Percentiles rank a stretch among this genome's conserved stretches.
phyloP scores from a whole-genome alignment of 2,113 vertebrate species.

The Rhabdornis inornatus region DNA sequence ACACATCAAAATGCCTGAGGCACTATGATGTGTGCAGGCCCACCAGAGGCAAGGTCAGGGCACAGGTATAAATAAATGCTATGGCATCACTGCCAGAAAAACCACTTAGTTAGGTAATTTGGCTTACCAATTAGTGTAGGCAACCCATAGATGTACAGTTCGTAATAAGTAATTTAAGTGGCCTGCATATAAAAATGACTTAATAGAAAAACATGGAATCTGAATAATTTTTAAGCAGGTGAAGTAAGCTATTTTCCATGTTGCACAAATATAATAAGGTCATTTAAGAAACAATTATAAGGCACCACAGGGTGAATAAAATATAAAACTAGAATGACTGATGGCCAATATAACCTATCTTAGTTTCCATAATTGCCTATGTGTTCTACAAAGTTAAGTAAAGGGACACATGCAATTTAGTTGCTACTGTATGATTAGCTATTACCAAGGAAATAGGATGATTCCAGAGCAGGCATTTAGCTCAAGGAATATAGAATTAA shows the following conservation, averaged over 20 bases:
- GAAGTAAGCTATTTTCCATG: conserved; percentile 48
- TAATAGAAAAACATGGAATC: conserved; percentile 44
- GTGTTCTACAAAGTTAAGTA: conserved; percentile 62
- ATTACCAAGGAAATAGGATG: conserved; percentile 11
- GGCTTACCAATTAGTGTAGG: not conserved
- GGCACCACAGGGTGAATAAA: conserved; percentile 52
- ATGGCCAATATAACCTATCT: conserved; percentile 37
- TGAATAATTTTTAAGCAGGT: conserved; percentile 44
- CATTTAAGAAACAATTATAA: conserved; percentile 69
- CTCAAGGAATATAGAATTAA: conserved; percentile 31
- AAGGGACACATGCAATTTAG: conserved; percentile 44
- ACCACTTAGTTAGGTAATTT: not conserved
- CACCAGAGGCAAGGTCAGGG: not conserved
- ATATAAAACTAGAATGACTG: conserved; percentile 38
- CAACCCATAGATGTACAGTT: conserved; percentile 39
- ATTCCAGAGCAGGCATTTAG: not conserved
- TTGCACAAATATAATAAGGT: conserved; percentile 66
- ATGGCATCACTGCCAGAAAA: not conserved
- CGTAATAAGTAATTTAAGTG: conserved; percentile 46
- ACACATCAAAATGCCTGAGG: not conserved
- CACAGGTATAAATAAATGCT: not conserved
- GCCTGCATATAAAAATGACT: conserved; percentile 42
- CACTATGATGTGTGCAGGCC: accelerated
- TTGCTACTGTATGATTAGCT: conserved; percentile 3
- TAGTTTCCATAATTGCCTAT: conserved; percentile 32